These are phyloP conservation scores for Drosophila auraria DNA, from an alignment of 1,140 invertebrate genomes.

Conservation along the genomic window DNA sequence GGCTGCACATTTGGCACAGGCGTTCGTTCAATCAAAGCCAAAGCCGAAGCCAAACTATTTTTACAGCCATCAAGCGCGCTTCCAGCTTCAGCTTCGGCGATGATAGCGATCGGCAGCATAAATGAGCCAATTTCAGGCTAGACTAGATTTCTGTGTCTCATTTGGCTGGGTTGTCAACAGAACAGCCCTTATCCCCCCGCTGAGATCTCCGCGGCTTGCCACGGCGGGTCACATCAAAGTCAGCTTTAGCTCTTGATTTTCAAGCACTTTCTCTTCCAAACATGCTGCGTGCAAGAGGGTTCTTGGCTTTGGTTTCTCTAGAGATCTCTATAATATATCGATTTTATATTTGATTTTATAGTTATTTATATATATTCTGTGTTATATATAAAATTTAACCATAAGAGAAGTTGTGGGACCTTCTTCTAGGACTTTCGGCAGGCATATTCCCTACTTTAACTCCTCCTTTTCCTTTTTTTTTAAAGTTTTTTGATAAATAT, in stretches of 20 bases:
- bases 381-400: too few species aligned
- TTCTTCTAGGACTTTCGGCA: too few species aligned
- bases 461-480: background rate
- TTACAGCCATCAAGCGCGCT: slow-evolving; percentile 36
- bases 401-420: too few species aligned
- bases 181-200: slow-evolving; percentile 6
- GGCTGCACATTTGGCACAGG: slow-evolving; percentile 75
- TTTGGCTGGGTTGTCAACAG: slow-evolving; percentile 17
- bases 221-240: slow-evolving; percentile 46
- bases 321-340: background rate
- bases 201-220: slow-evolving; percentile 12
- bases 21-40: slow-evolving; percentile 28
- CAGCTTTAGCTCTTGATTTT: slow-evolving; percentile 58
- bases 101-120: slow-evolving; percentile 46
- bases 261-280: slow-evolving; percentile 54
- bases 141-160: slow-evolving; percentile 62
- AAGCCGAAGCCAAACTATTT: slow-evolving; percentile 9
- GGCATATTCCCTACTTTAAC: too few species aligned
- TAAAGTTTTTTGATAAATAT: background rate
- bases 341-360: background rate
- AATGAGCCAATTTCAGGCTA: slow-evolving; percentile 73
- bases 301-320: background rate
- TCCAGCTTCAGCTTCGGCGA: slow-evolving; percentile 6
- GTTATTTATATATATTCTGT: too few species aligned
- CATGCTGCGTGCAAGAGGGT: background rate